Base-by-base conservation (phyloP, 2,113 vertebrate genomes). In the Lathamus discolor region DNA sequence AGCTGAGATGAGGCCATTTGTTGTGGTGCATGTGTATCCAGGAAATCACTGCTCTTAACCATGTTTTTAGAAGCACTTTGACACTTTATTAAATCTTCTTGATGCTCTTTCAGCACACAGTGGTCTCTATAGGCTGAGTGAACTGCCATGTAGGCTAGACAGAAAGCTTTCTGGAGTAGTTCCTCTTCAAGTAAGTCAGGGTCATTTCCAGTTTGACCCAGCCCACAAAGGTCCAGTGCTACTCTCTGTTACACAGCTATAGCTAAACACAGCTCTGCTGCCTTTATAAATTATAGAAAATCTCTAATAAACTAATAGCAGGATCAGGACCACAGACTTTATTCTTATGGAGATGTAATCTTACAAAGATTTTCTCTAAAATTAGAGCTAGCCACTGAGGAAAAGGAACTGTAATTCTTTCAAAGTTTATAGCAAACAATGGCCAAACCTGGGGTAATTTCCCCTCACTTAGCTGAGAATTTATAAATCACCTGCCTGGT, bases 61-160 rank as follows among this genome's bases (percentile, higher is more conserved):
- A 82, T 76, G 75, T 94, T 97, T 97, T 97, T 93, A 96, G 94
- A 83, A 92, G 84, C 83, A 66, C 88, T 94, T 95, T 88, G 87
- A 97, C 87, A 94, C 86, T 96, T 97, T 91, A 97, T 97, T 97
- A 97, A 96, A 97, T 91, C 92, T 93, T 67, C 73, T 68, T 89
- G 73, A 86, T 95, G 91, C 61, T 94, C 92, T 96, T 93, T 93
- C 89, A 92, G 83, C 79, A 75, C 67, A 89, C 22, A 95, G 67
- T 51, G 67, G 91, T 96, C 93, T 95, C 89, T 80, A 62, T 44
- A 82, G 92, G 91, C 79, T 79, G 41, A 88, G 49, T 55, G 75
- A 96, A 72, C 76, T 87, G 63, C 59, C 76, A 84, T 1, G 4
- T 62, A 90, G 73, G 59, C 78, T 52, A 85, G 29, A n/a, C 54